Percentiles rank a stretch among this genome's conserved stretches.
Evolutionary conservation across 2,888 invertebrate species (phyloP).

Genomic region (Drosophila picticornis): DNA sequence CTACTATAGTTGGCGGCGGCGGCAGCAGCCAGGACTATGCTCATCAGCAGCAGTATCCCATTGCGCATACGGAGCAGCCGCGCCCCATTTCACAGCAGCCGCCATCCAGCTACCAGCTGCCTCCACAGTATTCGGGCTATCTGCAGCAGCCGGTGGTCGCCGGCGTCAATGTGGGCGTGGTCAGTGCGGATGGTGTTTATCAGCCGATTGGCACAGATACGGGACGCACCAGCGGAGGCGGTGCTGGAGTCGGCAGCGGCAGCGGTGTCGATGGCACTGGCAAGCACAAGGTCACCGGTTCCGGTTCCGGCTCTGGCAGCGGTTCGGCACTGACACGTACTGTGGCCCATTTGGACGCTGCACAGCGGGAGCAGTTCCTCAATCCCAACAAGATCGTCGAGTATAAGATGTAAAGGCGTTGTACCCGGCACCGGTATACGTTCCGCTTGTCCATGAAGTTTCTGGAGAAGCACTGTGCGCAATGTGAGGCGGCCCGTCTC

Average conservation of each 20-base stretch:
- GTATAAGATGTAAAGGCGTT: slow-evolving; percentile 85
- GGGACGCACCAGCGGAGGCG: slow-evolving; percentile 62
- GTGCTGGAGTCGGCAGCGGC: slow-evolving; percentile 29
- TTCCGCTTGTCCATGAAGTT: slow-evolving; percentile 84
- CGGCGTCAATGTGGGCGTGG: slow-evolving; percentile 83
- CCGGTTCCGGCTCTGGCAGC: slow-evolving; percentile 47
- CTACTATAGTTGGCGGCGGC: slow-evolving; percentile 64
- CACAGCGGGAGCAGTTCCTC: slow-evolving; percentile 85
- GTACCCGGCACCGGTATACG: slow-evolving; percentile 85
- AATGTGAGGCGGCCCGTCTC: slow-evolving; percentile 77
- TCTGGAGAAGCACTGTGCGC: slow-evolving; percentile 82
- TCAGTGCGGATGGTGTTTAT: slow-evolving; percentile 82
- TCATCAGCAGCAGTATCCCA: slow-evolving; percentile 84
- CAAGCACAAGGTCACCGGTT: slow-evolving; percentile 69
- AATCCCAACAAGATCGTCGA: slow-evolving; percentile 85
- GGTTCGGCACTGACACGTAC: slow-evolving; percentile 83
- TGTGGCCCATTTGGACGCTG: slow-evolving; percentile 84
- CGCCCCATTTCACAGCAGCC: slow-evolving; percentile 72
- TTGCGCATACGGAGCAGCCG: slow-evolving; percentile 81
- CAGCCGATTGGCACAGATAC: slow-evolving; percentile 76
- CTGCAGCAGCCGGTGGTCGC: slow-evolving; percentile 83
- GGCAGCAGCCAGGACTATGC: slow-evolving; percentile 83
- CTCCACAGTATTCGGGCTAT: slow-evolving; percentile 83
- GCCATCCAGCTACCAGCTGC: slow-evolving; percentile 75
- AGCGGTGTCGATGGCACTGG: slow-evolving; percentile 27